Evolutionary conservation across 2,888 invertebrate species (phyloP), one percentile per base, ranked within the genome.

Genomic region (Tromatobia lineatoria): DNA sequence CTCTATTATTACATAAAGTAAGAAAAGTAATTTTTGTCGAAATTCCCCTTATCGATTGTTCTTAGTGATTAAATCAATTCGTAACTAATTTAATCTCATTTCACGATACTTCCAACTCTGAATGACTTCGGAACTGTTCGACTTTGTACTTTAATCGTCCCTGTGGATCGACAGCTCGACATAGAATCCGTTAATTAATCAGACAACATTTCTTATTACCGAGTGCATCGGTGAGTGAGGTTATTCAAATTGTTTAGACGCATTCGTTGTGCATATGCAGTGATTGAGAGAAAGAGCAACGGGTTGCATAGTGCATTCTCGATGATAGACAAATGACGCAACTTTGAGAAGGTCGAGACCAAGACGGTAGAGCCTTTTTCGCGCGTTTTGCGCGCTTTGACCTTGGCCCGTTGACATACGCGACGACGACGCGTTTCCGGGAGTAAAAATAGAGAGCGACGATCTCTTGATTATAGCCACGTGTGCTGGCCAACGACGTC

Each of bases 361-460:
- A 45, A 59, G 47, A 74, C 66, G 70, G 23, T 64, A 70, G 66
- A 74, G 57, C 13, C 57, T 74, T 78, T 70, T 80, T 73, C 50
- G 66, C 75, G 69, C 61, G 61, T 81, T 77, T 67, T 45, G 66
- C 75, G 52, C 45, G 54, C 54, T 73, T 73, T 38, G 76, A 83
- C 85, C 83, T 83, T 85, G 83, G 74, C 85, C 74, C 64, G 73
- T 73, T 80, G 73, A 82, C 82, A 80, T 66, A 74, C 34, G 54
- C 64, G 70, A 57, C 76, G 59, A 45, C 71, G 50, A 64, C 76
- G 74, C 38, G 59, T 74, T 69, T 82, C 81, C 85, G 79, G 59
- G 71, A 79, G 66, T 82, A 85, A 85, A 82, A 79, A 85, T 85
- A 85, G 82, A 79, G 66, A 57, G 47, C 74, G 69, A 70, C 73